Conservation (phyloP, 2,113 vertebrate genomes). For the Hypanus sabinus region DNA sequence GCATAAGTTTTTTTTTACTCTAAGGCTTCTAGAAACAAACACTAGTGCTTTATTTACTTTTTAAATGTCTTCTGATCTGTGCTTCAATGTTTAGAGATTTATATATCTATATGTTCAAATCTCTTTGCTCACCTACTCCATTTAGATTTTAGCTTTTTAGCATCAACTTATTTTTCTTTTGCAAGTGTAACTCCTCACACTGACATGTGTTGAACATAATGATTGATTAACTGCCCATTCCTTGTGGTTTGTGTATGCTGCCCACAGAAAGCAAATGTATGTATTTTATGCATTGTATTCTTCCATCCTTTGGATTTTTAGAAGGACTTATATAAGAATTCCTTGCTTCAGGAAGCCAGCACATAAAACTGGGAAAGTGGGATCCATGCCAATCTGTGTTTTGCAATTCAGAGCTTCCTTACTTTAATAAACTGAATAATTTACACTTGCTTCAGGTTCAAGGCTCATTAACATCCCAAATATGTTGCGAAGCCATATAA, state of each 20-base stretch:
- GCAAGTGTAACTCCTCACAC: too few species aligned
- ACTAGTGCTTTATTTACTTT: too few species aligned
- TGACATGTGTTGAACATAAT: too few species aligned
- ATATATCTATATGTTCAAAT: too few species aligned
- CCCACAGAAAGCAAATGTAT: background rate
- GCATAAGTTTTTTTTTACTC: too few species aligned
- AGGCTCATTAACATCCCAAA: background rate
- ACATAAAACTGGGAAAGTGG: background rate
- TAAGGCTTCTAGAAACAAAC: too few species aligned
- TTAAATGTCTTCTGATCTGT: too few species aligned
- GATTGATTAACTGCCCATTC: too few species aligned
- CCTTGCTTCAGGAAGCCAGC: background rate
- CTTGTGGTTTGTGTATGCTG: background rate
- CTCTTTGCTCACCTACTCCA: too few species aligned
- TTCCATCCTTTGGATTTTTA: background rate
- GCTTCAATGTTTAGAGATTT: too few species aligned
- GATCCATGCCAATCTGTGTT: background rate
- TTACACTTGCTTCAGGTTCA: background rate
- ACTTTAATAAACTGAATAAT: background rate
- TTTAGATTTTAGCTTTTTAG: too few species aligned
- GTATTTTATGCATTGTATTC: background rate
- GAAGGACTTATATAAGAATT: background rate
- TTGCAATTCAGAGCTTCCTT: background rate
- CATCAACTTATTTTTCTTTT: too few species aligned
- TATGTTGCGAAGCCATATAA: background rate